A percentile compares a stretch with the other conserved stretches of the same genome.
phyloP scores from a whole-genome alignment of 1,140 invertebrate species.

The Ceratitis capitata region DNA sequence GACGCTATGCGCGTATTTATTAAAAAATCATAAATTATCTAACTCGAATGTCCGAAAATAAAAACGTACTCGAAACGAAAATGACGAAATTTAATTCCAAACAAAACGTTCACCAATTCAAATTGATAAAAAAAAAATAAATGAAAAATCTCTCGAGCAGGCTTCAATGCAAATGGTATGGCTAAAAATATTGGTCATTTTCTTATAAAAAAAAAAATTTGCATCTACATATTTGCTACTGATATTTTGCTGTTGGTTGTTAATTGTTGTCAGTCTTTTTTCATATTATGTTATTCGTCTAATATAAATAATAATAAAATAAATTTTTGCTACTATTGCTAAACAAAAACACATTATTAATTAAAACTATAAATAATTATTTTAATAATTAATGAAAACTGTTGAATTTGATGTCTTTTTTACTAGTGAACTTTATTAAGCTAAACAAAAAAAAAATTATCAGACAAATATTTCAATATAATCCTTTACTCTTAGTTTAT shows the following conservation, averaged over 20 bases:
- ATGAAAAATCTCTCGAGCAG: slow-evolving; percentile 12
- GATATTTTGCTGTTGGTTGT: slow-evolving; percentile 25
- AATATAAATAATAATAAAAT: neutral
- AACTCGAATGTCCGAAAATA: neutral
- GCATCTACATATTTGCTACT: slow-evolving; percentile 32
- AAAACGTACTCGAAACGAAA: neutral
- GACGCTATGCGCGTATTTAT: neutral
- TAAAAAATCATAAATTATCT: neutral
- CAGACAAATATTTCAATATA: too few relatives aligned
- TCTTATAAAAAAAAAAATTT: neutral
- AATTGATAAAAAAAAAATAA: slow-evolving; percentile 17
- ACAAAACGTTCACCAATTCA: neutral
- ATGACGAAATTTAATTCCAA: neutral
- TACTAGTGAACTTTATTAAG: neutral
- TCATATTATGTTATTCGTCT: neutral
- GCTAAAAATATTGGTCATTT: slow-evolving; percentile 35
- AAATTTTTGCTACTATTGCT: neutral
- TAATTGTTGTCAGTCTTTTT: slow-evolving; percentile 8
- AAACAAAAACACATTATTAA: too few relatives aligned
- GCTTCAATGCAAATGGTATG: slow-evolving; percentile 41
- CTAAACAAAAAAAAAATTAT: neutral
- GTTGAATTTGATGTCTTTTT: neutral
- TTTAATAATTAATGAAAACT: neutral
- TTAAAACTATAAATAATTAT: neutral
- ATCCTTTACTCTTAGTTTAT: neutral